Percentiles rank a stretch among this genome's conserved stretches.
phyloP scores from a whole-genome alignment of 2,888 invertebrate species.

The Cheilosia urbana region DNA sequence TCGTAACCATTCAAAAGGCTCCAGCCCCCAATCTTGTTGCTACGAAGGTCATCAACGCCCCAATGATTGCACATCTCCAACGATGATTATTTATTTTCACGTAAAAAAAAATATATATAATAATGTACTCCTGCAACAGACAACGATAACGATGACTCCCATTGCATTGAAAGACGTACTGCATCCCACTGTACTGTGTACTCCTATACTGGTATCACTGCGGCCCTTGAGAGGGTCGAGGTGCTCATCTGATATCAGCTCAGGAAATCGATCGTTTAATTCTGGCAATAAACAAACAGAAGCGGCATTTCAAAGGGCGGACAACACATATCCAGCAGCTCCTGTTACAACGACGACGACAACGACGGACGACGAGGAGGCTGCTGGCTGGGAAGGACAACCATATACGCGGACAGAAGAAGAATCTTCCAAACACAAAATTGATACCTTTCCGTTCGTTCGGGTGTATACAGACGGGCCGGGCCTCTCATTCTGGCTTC shows the following conservation, averaged over 20 bases:
- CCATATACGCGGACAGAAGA: slow-evolving; percentile 15
- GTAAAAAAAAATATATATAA: slow-evolving; percentile 3
- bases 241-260: slow-evolving; percentile 57
- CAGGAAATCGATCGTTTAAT: slow-evolving; percentile 75
- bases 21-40: neutral
- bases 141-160: slow-evolving; percentile 20
- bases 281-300: slow-evolving; percentile 76
- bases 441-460: slow-evolving; percentile 63
- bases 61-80: slow-evolving; percentile 18
- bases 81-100: slow-evolving; percentile 25
- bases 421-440: slow-evolving; percentile 45
- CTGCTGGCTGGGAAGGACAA: slow-evolving; percentile 19
- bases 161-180: slow-evolving; percentile 36
- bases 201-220: slow-evolving; percentile 11
- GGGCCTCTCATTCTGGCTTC: slow-evolving; percentile 28
- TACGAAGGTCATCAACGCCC: slow-evolving; percentile 28
- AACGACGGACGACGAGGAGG: slow-evolving; percentile 6
- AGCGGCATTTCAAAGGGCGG: slow-evolving; percentile 73
- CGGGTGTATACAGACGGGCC: slow-evolving; percentile 7
- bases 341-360: slow-evolving; percentile 51
- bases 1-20: neutral
- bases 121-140: slow-evolving; percentile 13
- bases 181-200: slow-evolving; percentile 19
- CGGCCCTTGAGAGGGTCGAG: slow-evolving; percentile 26
- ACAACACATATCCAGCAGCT: slow-evolving; percentile 64